phyloP scores from a whole-genome alignment of 2,888 invertebrate genomes.

The Yponomeuta evonymella region DNA sequence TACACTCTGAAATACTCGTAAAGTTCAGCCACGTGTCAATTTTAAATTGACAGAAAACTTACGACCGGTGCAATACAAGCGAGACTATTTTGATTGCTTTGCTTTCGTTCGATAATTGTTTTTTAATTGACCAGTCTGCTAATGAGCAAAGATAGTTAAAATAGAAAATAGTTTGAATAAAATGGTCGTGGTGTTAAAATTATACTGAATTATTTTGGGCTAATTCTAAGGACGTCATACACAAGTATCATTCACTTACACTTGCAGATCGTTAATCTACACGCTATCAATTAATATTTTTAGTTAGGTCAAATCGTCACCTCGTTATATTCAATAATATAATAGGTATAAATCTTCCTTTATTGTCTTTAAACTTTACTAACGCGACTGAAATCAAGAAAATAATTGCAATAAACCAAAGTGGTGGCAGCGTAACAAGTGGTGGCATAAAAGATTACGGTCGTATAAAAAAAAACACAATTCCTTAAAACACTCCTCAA shows the following conservation, averaged over 20 bases:
- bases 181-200: background rate
- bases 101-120: background rate
- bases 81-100: background rate
- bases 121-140: background rate
- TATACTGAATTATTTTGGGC: background rate
- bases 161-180: background rate
- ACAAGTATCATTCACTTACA: constrained; percentile 38
- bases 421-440: constrained; percentile 59
- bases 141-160: background rate
- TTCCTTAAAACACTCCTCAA: no score
- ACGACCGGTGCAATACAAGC: no score
- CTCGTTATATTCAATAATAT: constrained; percentile 35
- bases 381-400: constrained; percentile 47
- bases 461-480: constrained; percentile 33
- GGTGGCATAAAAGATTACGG: constrained; percentile 48
- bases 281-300: constrained; percentile 61
- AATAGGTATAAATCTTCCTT: constrained; percentile 72
- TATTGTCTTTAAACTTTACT: constrained; percentile 73
- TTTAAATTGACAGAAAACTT: no score
- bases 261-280: constrained; percentile 41
- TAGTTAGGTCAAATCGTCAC: constrained; percentile 55
- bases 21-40: no score
- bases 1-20: no score
- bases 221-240: constrained; percentile 31
- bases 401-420: constrained; percentile 25